These are phyloP conservation scores for Camponotus vicinus DNA, from an alignment of 1,140 invertebrate species.

Conservation along the genomic window DNA sequence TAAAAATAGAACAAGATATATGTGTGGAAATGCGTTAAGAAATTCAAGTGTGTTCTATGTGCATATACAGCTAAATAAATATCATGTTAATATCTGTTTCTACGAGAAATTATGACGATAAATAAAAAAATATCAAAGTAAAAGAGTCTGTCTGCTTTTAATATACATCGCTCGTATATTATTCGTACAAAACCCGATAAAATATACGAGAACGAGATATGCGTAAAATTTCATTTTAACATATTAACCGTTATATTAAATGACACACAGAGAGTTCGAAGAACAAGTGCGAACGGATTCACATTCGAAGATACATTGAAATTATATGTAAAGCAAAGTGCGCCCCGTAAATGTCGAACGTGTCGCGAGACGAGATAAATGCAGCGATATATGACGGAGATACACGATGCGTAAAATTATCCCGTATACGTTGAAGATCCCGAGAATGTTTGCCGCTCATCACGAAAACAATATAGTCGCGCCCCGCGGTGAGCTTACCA, in stretches of 20 bases:
- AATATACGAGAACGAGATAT: neutral
- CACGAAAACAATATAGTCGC: conserved; percentile 85
- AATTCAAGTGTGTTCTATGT: neutral
- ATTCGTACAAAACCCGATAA: neutral
- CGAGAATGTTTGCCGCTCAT: conserved; percentile 82
- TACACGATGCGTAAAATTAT: conserved; percentile 73
- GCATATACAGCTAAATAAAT: no score
- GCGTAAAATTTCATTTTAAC: neutral
- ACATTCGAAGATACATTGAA: neutral
- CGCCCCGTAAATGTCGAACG: neutral
- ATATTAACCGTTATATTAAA: neutral
- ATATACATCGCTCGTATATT: neutral
- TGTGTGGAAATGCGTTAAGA: neutral
- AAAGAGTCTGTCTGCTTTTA: neutral
- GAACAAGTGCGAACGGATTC: neutral
- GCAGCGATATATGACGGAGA: conserved; percentile 16
- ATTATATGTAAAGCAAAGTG: conserved; percentile 8
- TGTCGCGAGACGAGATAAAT: neutral
- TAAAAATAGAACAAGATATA: neutral
- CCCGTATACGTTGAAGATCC: conserved; percentile 67
- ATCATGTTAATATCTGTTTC: neutral
- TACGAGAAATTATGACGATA: neutral
- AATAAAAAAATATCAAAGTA: neutral
- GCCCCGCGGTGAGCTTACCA: conserved; percentile 81
- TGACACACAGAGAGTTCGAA: neutral